These are phyloP conservation scores for Drosophila neotestacea DNA, from an alignment of 2,888 invertebrate species.

Conservation along the genomic window DNA sequence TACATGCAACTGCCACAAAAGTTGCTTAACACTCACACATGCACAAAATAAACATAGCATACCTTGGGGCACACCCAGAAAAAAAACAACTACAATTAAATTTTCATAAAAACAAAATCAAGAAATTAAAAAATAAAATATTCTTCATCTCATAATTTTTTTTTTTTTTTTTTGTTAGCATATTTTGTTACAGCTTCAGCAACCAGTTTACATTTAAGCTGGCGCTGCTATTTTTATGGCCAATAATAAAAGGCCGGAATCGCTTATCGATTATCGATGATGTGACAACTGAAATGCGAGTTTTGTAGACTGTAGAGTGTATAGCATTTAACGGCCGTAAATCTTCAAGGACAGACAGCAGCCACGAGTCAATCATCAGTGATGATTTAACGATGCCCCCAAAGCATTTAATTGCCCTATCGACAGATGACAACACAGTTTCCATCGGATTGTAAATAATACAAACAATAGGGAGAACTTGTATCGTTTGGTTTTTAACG, in stretches of 20 bases:
- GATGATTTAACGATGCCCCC: conserved; percentile 69
- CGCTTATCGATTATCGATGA: conserved; percentile 61
- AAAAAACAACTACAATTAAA: neutral
- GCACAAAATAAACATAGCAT: conserved; percentile 50
- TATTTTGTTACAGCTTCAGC: conserved; percentile 43
- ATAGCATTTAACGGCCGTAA: conserved; percentile 73
- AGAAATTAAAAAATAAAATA: neutral
- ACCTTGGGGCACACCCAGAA: conserved; percentile 44
- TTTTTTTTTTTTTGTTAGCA: conserved; percentile 13
- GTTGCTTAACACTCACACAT: conserved; percentile 35
- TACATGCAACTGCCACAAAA: conserved; percentile 52
- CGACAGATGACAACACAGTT: conserved; percentile 54
- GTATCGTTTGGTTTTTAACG: conserved; percentile 55
- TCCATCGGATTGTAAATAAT: conserved; percentile 5
- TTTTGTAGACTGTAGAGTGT: conserved; percentile 31
- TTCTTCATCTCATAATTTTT: neutral
- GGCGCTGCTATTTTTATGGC: conserved; percentile 42
- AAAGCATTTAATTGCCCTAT: conserved; percentile 69
- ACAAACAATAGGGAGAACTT: conserved; percentile 21
- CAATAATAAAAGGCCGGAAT: conserved; percentile 40
- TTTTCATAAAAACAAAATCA: neutral
- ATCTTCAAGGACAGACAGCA: conserved; percentile 75
- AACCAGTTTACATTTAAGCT: conserved; percentile 35
- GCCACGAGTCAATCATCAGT: conserved; percentile 60
- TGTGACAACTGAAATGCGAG: conserved; percentile 57